A percentile compares a stretch with the other conserved stretches of the same genome.
phyloP scores from a whole-genome alignment of 2,113 vertebrate genomes.

The Amphiprion ocellaris region DNA sequence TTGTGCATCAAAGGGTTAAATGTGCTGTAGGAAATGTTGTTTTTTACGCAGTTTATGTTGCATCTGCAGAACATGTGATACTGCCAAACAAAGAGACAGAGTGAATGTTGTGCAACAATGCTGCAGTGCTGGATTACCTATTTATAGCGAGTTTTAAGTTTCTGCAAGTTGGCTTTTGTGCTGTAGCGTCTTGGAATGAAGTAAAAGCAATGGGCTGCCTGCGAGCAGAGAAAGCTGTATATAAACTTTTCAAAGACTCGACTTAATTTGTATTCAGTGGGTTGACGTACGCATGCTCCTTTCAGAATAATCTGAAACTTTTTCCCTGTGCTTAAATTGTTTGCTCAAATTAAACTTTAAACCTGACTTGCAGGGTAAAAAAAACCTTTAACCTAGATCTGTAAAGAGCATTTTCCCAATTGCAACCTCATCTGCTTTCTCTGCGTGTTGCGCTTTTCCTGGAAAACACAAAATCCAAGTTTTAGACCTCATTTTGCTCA shows the following conservation, averaged over 20 bases:
- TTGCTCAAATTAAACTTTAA: background rate
- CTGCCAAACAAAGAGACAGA: background rate
- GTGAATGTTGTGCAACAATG: background rate
- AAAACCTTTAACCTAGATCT: background rate
- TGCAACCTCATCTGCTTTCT: background rate
- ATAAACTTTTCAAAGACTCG: background rate
- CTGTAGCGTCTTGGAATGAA: background rate
- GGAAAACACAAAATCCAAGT: background rate
- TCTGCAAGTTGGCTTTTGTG: background rate
- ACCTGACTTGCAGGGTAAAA: background rate
- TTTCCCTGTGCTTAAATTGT: too few relatives aligned
- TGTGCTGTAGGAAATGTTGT: background rate
- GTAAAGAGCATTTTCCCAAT: background rate
- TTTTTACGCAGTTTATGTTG: background rate
- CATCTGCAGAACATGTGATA: background rate
- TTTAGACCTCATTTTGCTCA: background rate
- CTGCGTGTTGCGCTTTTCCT: background rate
- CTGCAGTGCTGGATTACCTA: background rate
- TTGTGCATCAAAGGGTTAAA: too few relatives aligned
- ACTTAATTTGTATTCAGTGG: background rate
- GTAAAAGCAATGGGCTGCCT: background rate
- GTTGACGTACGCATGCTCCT: background rate
- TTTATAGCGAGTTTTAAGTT: background rate
- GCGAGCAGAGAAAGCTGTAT: background rate
- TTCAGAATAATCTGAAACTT: background rate